Evolutionary conservation across 1,140 invertebrate species (phyloP), one percentile per base, ranked within the genome.

Genomic region (Trypoxylus dichotomus): DNA sequence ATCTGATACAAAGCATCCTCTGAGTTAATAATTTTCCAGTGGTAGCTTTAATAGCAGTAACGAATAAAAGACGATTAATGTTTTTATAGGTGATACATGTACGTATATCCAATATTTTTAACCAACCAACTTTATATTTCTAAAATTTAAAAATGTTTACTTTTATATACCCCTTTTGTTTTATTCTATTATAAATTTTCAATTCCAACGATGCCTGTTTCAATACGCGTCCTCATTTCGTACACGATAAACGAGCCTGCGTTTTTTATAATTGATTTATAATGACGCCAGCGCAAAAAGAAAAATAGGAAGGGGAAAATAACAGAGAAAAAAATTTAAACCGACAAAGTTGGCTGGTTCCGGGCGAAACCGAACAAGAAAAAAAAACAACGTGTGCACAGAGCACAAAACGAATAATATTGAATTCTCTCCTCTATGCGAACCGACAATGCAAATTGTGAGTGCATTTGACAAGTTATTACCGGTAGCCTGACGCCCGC

Each of bases 401-500:
- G n/a, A n/a, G 47, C 47, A 54, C 47, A 19, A 54, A 54, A 54
- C 47, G 19, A 54, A 54, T 54, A 54, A 54, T 54, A 54, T 54
- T 54, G 47, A 54, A 54, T 54, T 54, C 47, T 54, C 47, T 54
- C 47, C n/a, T 54, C 47, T 54, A 54, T 54, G 13, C n/a, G 47
- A 54, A 54, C 15, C 60, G 60, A 68, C 60, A 68, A 68, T 68
- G 60, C 60, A 29, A 68, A 68, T 29, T 68, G 60, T 29, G 60
- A 68, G 60, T 68, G 60, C 60, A 68, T 68, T 29, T 68, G 60
- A 68, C 60, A 68, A 68, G 60, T 68, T 68, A 68, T 68, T 68
- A 68, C 60, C 60, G 60, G 60, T 68, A 27, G 60, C 60, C 27
- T 68, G 60, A 68, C 60, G 60, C 27, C 60, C 24, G 21, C 11